These are phyloP conservation scores for Galendromus occidentalis DNA, from an alignment of 1,140 invertebrate species.

Conservation along the genomic window DNA sequence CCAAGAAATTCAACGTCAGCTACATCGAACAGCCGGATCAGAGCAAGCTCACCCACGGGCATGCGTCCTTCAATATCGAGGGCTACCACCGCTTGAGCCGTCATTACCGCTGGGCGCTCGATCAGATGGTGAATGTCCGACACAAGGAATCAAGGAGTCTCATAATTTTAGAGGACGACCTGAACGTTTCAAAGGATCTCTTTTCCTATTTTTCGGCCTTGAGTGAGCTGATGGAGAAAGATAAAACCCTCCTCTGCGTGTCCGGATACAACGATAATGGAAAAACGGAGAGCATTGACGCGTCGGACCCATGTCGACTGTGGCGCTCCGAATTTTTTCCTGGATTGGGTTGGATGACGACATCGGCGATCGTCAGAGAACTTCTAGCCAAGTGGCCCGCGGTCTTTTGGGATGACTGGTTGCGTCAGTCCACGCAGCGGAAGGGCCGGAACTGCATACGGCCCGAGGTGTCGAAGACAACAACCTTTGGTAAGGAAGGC, in stretches of 20 bases:
- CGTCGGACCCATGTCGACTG: slow-evolving; percentile 16
- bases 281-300: slow-evolving; percentile 22
- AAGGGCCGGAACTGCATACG: slow-evolving; percentile 75
- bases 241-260: slow-evolving; percentile 33
- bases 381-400: slow-evolving; percentile 36
- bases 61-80: slow-evolving; percentile 72
- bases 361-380: slow-evolving; percentile 31
- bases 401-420: slow-evolving; percentile 99
- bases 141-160: slow-evolving; percentile 34
- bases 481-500: slow-evolving; percentile 79
- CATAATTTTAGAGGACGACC: slow-evolving; percentile 28
- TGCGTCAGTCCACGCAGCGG: slow-evolving; percentile 73
- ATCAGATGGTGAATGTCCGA: slow-evolving; percentile 64
- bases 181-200: slow-evolving; percentile 35
- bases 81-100: slow-evolving; percentile 92
- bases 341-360: slow-evolving; percentile 37
- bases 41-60: slow-evolving; percentile 58
- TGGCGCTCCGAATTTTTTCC: slow-evolving; percentile 37
- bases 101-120: slow-evolving; percentile 87
- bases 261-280: slow-evolving; percentile 41
- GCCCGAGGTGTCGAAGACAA: slow-evolving; percentile 80
- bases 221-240: slow-evolving; percentile 28
- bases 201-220: slow-evolving; percentile 34
- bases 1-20: background rate
- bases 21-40: slow-evolving; percentile 61